phyloP scores from a whole-genome alignment of 2,888 invertebrate genomes.

The Apamea epomidion region DNA sequence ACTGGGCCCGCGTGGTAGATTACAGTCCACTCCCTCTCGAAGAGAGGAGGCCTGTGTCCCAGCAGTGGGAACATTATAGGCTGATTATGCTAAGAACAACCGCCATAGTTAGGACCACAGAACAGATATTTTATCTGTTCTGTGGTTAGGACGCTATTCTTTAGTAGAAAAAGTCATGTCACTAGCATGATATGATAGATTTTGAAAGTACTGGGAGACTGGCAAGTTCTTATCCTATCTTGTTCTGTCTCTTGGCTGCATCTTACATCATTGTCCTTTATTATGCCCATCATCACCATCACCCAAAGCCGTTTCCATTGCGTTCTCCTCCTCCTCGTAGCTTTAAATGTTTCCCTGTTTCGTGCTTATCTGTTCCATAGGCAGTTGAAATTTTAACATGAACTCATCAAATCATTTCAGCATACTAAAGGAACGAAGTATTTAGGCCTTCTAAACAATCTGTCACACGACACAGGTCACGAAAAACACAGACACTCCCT shows the following conservation, averaged over 20 bases:
- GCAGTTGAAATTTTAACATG: slow-evolving; percentile 2
- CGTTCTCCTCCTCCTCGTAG: neutral
- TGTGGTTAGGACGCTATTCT: neutral
- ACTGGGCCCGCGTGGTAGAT: neutral
- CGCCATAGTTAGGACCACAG: neutral
- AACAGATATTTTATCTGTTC: too few relatives aligned
- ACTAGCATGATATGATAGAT: neutral
- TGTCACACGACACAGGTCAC: slow-evolving; percentile 60
- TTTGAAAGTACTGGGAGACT: neutral
- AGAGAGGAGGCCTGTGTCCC: neutral
- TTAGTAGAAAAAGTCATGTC: neutral
- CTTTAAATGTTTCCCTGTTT: neutral
- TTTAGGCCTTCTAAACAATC: slow-evolving; percentile 45
- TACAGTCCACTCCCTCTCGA: neutral
- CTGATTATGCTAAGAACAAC: neutral
- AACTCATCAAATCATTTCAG: slow-evolving; percentile 25
- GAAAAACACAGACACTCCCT: slow-evolving; percentile 68
- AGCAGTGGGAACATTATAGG: neutral
- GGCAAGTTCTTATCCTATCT: neutral
- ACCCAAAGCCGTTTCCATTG: neutral
- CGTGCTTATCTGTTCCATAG: neutral
- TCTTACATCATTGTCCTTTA: neutral
- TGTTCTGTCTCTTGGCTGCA: neutral
- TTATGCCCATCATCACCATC: neutral
- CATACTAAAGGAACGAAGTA: slow-evolving; percentile 29